A percentile compares a stretch with the other conserved stretches of the same genome.
These are phyloP conservation scores for Neogale vison DNA, from an alignment of 2,113 vertebrate genomes.

Conservation along the genomic window DNA sequence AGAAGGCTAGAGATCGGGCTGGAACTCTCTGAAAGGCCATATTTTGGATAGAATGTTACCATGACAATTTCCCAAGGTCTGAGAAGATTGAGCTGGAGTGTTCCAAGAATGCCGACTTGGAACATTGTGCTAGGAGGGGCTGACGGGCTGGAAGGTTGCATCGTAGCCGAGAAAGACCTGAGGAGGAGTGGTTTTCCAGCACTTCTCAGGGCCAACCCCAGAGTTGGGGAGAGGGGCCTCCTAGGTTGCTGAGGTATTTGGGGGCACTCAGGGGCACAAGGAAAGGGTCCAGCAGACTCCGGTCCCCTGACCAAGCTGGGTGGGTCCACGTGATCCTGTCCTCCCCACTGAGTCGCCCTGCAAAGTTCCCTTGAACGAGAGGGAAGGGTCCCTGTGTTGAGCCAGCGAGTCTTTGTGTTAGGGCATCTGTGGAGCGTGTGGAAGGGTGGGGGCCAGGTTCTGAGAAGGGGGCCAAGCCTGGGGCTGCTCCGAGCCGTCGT, in stretches of 20 bases:
- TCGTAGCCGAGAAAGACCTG: not conserved
- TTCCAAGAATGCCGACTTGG: constrained; percentile 49
- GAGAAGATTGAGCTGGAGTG: constrained; percentile 30
- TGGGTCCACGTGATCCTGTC: not conserved
- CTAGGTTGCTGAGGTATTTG: not conserved
- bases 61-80: constrained; percentile 58
- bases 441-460: not conserved
- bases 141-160: not conserved
- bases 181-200: not conserved
- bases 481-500: not conserved
- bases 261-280: not conserved
- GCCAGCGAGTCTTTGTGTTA: not conserved
- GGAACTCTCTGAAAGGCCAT: constrained; percentile 32
- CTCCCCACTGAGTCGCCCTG: not conserved
- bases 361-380: constrained; percentile 15
- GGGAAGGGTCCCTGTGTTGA: not conserved
- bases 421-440: not conserved
- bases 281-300: not conserved
- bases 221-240: not conserved
- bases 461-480: not conserved
- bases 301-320: not conserved
- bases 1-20: constrained; percentile 21
- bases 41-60: constrained; percentile 47
- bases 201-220: not conserved
- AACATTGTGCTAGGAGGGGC: not conserved